Evolutionary conservation across 2,113 vertebrate genomes (phyloP).

Genomic region (Chamaetylas fuelleborni): DNA sequence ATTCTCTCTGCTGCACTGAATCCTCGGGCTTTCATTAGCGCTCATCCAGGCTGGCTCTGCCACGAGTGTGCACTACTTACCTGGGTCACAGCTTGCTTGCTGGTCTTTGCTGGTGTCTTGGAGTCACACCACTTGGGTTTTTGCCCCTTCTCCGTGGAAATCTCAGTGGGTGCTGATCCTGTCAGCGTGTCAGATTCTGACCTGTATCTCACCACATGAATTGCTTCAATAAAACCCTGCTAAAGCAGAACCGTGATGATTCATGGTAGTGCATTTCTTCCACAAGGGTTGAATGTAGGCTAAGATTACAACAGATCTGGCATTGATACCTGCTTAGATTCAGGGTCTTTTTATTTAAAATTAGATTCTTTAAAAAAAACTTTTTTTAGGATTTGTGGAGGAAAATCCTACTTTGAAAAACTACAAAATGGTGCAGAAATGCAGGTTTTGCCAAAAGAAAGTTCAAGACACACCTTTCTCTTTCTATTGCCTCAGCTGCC

Average conservation of each 20-base stretch:
- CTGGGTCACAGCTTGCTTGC: not conserved
- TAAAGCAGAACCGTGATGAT: not conserved
- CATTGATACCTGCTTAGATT: not conserved
- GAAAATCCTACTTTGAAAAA: not conserved
- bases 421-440: not conserved
- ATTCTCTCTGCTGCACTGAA: not conserved
- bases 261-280: not conserved
- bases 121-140: not conserved
- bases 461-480: not conserved
- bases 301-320: not conserved
- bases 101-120: not conserved
- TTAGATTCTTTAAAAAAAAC: not conserved
- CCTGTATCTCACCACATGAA: not conserved
- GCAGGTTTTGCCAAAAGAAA: not conserved
- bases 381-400: not conserved
- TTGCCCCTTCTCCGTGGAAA: not conserved
- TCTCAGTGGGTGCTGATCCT: not conserved
- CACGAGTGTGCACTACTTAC: not conserved
- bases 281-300: not conserved
- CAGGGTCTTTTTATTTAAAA: not conserved
- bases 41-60: not conserved
- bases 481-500: not conserved
- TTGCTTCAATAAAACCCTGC: not conserved
- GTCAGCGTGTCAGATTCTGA: not conserved
- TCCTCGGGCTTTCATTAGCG: rapidly evolving